Conservation (phyloP, 2,888 invertebrate species). For the Erebia aethiops region DNA sequence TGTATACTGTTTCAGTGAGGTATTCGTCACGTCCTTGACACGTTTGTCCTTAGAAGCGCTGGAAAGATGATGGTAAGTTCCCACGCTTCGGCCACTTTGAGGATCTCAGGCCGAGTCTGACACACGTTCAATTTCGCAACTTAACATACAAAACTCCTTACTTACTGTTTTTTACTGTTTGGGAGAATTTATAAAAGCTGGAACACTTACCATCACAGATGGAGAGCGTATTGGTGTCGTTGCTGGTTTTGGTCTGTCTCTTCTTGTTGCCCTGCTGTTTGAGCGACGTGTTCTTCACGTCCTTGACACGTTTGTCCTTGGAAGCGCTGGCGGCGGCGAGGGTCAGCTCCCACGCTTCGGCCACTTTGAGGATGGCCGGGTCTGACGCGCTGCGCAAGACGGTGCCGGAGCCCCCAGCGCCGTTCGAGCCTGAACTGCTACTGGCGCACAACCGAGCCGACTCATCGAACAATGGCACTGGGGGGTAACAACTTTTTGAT, state of each 20-base stretch:
- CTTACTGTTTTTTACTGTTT: too few species aligned
- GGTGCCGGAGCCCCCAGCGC: slow-evolving; percentile 83
- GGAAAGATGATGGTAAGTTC: slow-evolving; percentile 91
- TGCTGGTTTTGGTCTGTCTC: slow-evolving; percentile 58
- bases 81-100: slow-evolving; percentile 91
- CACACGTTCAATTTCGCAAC: too few species aligned
- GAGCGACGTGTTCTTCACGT: slow-evolving; percentile 86
- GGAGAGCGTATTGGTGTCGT: slow-evolving; percentile 55
- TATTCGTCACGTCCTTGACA: slow-evolving; percentile 91
- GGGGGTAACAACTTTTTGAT: too few species aligned
- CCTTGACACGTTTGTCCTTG: slow-evolving; percentile 94
- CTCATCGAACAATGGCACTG: slow-evolving; percentile 68
- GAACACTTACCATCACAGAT: slow-evolving; percentile 58
- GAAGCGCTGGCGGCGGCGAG: slow-evolving; percentile 94
- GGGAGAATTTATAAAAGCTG: neutral
- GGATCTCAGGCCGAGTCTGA: slow-evolving; percentile 91
- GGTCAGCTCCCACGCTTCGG: slow-evolving; percentile 90
- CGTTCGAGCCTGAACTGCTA: slow-evolving; percentile 21
- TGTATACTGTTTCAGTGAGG: slow-evolving; percentile 66
- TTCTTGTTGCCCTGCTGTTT: slow-evolving; percentile 73
- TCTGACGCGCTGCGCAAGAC: slow-evolving; percentile 86
- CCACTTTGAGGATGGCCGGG: slow-evolving; percentile 90
- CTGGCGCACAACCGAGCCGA: slow-evolving; percentile 48
- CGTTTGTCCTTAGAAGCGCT: slow-evolving; percentile 95
- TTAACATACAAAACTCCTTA: too few species aligned